phyloP scores from a whole-genome alignment of 2,113 vertebrate species.

The Romanogobio albipinnatus region DNA sequence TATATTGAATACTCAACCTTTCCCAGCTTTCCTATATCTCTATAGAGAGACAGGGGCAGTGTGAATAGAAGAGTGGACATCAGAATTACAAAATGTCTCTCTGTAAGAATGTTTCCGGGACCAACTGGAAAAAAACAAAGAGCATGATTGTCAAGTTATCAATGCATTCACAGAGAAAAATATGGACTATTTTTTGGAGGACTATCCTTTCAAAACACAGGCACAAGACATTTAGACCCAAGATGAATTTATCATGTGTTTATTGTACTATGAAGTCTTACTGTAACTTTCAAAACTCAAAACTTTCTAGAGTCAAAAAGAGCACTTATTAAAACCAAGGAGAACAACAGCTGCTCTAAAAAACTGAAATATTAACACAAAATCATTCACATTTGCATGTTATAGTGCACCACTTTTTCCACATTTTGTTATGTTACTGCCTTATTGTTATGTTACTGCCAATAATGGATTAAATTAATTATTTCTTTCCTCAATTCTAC shows the following conservation, averaged over 20 bases:
- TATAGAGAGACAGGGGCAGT: slow-evolving; percentile 88
- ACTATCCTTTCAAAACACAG: no score
- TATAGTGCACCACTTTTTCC: no score
- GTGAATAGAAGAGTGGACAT: slow-evolving; percentile 83
- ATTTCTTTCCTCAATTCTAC: no score
- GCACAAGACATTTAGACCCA: neutral
- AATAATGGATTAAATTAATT: no score
- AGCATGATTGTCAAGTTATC: neutral
- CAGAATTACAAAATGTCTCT: slow-evolving; percentile 87
- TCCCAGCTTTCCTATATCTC: slow-evolving; percentile 86
- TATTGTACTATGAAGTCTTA: neutral
- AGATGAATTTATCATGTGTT: neutral
- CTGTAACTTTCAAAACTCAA: neutral
- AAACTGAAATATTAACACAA: no score
- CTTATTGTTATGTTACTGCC: no score
- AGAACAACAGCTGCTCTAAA: neutral
- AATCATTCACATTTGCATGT: neutral
- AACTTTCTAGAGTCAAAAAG: neutral
- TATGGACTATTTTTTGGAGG: no score
- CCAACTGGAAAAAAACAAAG: slow-evolving; percentile 76
- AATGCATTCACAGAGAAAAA: neutral
- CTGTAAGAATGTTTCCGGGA: slow-evolving; percentile 77
- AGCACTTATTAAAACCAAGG: neutral
- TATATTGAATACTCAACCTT: slow-evolving; percentile 78
- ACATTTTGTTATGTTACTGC: no score